A percentile compares a stretch with the other conserved stretches of the same genome.
phyloP scores from a whole-genome alignment of 35 echinoderm and acorn worm genomes.

The Lytechinus pictus region DNA sequence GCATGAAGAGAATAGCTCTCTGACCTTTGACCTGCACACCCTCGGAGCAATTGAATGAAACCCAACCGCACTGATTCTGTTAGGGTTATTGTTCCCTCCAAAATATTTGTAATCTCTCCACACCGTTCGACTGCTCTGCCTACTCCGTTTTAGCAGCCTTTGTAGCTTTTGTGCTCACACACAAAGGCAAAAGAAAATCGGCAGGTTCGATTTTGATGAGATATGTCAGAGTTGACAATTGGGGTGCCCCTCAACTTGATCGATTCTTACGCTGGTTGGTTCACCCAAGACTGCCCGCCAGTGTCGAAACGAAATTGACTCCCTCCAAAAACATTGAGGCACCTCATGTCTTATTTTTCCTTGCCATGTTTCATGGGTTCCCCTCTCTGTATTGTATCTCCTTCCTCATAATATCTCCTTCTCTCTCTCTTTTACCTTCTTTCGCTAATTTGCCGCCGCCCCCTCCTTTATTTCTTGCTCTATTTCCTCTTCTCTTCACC shows the following conservation, averaged over 20 bases:
- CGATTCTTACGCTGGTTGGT: not conserved
- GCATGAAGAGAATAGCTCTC: not conserved
- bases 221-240: conserved; percentile 25
- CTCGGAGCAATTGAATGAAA: not conserved
- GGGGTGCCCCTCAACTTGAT: conserved; percentile 12
- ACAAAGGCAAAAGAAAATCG: conserved; percentile 25
- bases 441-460: not conserved
- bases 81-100: not conserved
- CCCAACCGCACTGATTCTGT: not conserved
- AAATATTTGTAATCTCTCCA: conserved; percentile 30
- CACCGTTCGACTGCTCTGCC: not conserved
- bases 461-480: not conserved
- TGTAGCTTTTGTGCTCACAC: not conserved
- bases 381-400: no score
- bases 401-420: not conserved
- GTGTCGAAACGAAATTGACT: conserved; percentile 47
- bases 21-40: not conserved
- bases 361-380: not conserved
- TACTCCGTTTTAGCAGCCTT: not conserved
- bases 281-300: conserved; percentile 42
- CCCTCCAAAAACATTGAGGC: conserved; percentile 21
- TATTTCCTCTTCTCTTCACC: not conserved
- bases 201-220: conserved; percentile 25
- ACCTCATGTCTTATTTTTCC: not conserved
- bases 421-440: not conserved